Base-by-base conservation (phyloP, 2,113 vertebrate genomes). In the Meles meles region DNA sequence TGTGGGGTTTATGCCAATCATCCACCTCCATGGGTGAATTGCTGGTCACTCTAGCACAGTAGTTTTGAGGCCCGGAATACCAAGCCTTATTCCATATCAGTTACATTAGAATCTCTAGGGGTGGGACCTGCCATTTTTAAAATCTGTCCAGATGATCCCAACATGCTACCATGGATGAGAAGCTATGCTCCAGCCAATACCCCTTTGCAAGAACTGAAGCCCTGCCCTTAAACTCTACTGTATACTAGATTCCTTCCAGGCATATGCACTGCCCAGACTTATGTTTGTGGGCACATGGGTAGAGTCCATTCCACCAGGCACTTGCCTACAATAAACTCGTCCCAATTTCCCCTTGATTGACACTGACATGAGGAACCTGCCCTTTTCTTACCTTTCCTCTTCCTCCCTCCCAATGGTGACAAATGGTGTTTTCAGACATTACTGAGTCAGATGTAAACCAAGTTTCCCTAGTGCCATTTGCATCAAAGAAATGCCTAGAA, bases 71-170 rank as follows among this genome's bases (percentile, higher is more conserved):
- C 52, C n/a, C 72, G 18, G 37, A 31, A 84, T 23, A 65, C 29
- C 49, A 86, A 93, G 27, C 27, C 25, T 47, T 79, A 81, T 49
- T 25, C 31, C 20, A 15, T 23, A 34, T 14, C 31, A 44, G 37
- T n/a, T 77, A 29, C 31, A 63, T n/a, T 59, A 90, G 34, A 82
- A 87, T 34, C 44, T 93, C 31, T 63, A 6, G 3, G 23, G 31
- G 27, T 79, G 72, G 17, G 55, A 47, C 17, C 15, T 42, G 47
- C 37, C 4, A 23, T 57, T 72, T 52, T 79, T 55, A 34, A 23
- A 14, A 72, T 95, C 34, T 37, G 31, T 72, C 55, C 55, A 79
- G 37, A 52, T 90, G 65, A 92, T 83, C 92, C 81, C 27, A 83
- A 59, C 2, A 71, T 47, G 31, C 65, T 82, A 27, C 37, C 49